Base-by-base conservation (phyloP, 2,888 invertebrate genomes). In the Apomyelois bistriatella region DNA sequence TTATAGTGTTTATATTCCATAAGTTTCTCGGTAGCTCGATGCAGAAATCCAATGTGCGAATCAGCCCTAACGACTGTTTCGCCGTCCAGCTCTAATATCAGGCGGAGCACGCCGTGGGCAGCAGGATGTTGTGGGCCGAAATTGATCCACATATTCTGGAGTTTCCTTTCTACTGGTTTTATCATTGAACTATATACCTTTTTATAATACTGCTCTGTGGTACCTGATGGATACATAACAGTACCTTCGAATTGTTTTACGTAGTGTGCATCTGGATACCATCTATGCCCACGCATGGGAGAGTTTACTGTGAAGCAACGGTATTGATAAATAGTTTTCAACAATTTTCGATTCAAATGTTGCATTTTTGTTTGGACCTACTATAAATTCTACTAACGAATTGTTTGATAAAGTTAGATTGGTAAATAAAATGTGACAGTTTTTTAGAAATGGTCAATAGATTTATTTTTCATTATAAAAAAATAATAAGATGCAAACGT, bases 71-170 rank as follows among this genome's bases (percentile, higher is more conserved):
- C 81, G 0, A 98, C 94, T 5, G 93, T 92, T 92, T 98, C 97
- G 41, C 96, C 97, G 58, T 97, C 95, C 47, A 98, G 77, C 68
- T 95, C 94, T 16, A 96, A 78, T 7, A 98, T 93, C 48, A 97
- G 85, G 48, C 97, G 92, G 17, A 97, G 85, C 36, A 97, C 97
- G 6, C 97, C 97, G 73, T 98, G 97, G 38, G 97, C 97, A 2
- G 97, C 96, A 1, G 97, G 97, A 88, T 97, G 97, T 62, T 95
- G 95, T 0, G 97, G 97, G 0, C 97, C 97, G 79, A 97, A 97
- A 77, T 98, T 98, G 10, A 97, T 79, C 58, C 91, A 90, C 79
- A 94, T 92, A 62, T 94, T 94, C 63, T 91, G 90, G 17, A 95
- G 83, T 46, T 89, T 88, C 48, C 92, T 92, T 67, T 94, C 94